These are phyloP conservation scores for Petrolisthes cinctipes DNA, from an alignment of 2,888 invertebrate genomes.

Conservation along the genomic window DNA sequence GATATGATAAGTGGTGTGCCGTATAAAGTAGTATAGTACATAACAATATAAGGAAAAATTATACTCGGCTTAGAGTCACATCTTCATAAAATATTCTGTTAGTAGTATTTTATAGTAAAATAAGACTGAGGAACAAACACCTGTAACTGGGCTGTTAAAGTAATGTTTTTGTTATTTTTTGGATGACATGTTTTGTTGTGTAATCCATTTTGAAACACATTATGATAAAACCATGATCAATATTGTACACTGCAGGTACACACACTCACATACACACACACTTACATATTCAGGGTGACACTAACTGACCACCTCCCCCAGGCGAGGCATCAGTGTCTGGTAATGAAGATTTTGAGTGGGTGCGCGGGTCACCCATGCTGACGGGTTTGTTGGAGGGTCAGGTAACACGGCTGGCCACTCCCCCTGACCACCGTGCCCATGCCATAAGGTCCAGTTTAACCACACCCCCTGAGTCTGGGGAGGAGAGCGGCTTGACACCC, in stretches of 20 bases:
- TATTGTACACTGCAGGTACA: not conserved
- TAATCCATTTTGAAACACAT: no score
- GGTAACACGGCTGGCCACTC: conserved; percentile 63
- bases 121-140: no score
- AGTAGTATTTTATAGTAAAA: no score
- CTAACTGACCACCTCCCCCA: conserved; percentile 13
- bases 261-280: conserved; percentile 24
- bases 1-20: no score
- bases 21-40: no score
- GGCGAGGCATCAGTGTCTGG: conserved; percentile 53
- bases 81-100: no score
- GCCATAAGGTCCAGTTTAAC: conserved; percentile 36
- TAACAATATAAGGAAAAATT: no score
- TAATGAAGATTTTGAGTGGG: conserved; percentile 58
- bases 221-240: no score
- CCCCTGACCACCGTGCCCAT: conserved; percentile 58
- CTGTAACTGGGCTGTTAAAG: no score
- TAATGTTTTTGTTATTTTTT: no score
- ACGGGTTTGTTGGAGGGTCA: conserved; percentile 58
- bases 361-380: conserved; percentile 55
- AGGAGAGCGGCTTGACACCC: conserved; percentile 40
- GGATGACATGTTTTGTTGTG: no score
- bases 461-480: conserved; percentile 46
- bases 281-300: conserved; percentile 5
- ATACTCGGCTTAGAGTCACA: no score